These are phyloP conservation scores for Anoncus sp. DNA, from an alignment of 2,888 invertebrate species.

Conservation along the genomic window DNA sequence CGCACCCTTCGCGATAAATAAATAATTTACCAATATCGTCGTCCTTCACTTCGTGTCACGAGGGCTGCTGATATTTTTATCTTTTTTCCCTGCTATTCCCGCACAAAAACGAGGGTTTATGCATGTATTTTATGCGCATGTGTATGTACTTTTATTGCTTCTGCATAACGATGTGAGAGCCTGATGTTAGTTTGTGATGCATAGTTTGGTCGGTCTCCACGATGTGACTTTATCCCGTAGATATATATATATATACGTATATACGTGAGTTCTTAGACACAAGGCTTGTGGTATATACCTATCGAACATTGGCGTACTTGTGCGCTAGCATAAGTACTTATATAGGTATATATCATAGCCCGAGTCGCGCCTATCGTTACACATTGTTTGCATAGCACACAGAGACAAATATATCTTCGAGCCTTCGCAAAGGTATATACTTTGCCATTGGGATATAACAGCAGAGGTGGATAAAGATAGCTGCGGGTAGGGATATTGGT, in stretches of 20 bases:
- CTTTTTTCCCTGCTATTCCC: no score
- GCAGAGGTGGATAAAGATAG: conserved; percentile 27
- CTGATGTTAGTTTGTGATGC: conserved; percentile 14
- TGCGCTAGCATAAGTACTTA: conserved; percentile 6
- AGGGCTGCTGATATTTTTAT: conserved; percentile 20
- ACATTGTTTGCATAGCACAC: conserved; percentile 41
- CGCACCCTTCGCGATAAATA: conserved; percentile 31
- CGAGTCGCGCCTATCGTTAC: conserved; percentile 38
- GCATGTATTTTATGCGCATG: background rate
- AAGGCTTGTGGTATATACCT: no score
- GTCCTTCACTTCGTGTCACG: conserved; percentile 8
- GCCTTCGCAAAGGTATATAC: conserved; percentile 13
- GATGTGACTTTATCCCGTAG: conserved; percentile 27
- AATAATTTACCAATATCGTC: conserved; percentile 8
- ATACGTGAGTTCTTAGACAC: no score
- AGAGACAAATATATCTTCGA: conserved; percentile 39
- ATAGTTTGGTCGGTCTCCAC: conserved; percentile 1
- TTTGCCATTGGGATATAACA: conserved; percentile 17
- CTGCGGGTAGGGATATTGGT: conserved; percentile 4
- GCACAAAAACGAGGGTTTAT: background rate
- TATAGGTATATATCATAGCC: conserved; percentile 6
- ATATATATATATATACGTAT: conserved; percentile 9
- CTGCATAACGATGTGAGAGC: background rate
- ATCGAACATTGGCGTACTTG: conserved; percentile 19
- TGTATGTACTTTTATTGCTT: background rate